Evolutionary conservation across 2,797 vertebrate genomes (phyloP).

Genomic region (Cossypha polioptera): DNA sequence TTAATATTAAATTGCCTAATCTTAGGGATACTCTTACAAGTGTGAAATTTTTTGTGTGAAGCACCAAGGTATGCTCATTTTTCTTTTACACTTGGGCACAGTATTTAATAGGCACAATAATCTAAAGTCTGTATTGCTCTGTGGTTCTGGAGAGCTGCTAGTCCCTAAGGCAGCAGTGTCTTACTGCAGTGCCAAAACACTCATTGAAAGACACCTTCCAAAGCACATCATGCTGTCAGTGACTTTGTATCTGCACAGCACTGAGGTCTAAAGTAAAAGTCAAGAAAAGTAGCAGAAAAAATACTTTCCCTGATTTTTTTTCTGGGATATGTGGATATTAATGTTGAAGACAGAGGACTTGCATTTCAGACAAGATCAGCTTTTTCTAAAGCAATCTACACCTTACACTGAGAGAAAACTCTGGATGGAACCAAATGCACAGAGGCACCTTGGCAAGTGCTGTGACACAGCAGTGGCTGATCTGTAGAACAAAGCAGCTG

Average conservation of each 20-base stretch:
- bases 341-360: not conserved
- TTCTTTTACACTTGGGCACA: not conserved
- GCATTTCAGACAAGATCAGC: not conserved
- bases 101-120: accelerated
- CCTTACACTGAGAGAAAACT: not conserved
- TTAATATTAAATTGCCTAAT: not conserved
- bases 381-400: not conserved
- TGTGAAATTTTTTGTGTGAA: not conserved
- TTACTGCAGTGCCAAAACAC: not conserved
- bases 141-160: not conserved
- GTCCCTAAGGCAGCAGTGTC: not conserved
- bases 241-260: not conserved
- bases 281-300: not conserved
- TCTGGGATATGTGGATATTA: not conserved
- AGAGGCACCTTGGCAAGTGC: not conserved
- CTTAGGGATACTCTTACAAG: not conserved
- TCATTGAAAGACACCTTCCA: not conserved
- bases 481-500: not conserved
- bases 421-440: not conserved
- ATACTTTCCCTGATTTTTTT: not conserved
- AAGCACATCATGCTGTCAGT: not conserved
- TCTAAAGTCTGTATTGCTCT: not conserved
- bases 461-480: not conserved
- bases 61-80: not conserved
- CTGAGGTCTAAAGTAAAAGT: not conserved